Conservation (phyloP, 1,140 invertebrate species). For the Pogonus chalceus region DNA sequence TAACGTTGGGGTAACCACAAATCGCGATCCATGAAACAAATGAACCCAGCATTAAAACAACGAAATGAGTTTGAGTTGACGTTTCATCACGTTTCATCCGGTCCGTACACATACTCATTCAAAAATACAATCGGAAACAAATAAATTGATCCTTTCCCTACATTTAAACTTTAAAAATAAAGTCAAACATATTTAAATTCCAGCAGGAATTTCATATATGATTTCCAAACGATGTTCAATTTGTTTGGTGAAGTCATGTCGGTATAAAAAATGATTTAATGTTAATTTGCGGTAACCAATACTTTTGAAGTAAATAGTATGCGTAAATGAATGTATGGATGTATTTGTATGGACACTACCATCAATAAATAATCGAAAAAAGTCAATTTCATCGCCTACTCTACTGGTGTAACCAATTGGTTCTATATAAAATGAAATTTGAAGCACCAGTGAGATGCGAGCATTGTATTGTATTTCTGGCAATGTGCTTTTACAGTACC, state of each 20-base stretch:
- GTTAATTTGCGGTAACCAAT: no score
- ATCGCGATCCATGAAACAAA: not conserved
- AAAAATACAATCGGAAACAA: no score
- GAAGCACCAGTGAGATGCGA: not conserved
- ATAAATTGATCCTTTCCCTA: no score
- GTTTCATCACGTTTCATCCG: not conserved
- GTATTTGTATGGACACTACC: not conserved
- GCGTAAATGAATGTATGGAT: not conserved
- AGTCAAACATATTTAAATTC: no score
- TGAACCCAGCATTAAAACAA: not conserved
- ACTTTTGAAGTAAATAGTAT: not conserved
- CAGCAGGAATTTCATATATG: no score
- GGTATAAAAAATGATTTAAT: no score
- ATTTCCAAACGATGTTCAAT: no score
- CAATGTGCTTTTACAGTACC: not conserved
- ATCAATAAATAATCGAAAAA: slow-evolving; percentile 4
- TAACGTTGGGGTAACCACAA: not conserved
- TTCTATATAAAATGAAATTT: slow-evolving; percentile 4
- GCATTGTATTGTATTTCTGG: no score
- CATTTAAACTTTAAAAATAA: no score
- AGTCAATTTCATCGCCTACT: slow-evolving; percentile 5
- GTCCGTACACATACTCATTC: not conserved
- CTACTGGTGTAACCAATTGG: not conserved
- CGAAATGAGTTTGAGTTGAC: not conserved
- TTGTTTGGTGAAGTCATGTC: no score